Evolutionary conservation across 2,113 vertebrate species (phyloP).

Genomic region (Thermophis baileyi): DNA sequence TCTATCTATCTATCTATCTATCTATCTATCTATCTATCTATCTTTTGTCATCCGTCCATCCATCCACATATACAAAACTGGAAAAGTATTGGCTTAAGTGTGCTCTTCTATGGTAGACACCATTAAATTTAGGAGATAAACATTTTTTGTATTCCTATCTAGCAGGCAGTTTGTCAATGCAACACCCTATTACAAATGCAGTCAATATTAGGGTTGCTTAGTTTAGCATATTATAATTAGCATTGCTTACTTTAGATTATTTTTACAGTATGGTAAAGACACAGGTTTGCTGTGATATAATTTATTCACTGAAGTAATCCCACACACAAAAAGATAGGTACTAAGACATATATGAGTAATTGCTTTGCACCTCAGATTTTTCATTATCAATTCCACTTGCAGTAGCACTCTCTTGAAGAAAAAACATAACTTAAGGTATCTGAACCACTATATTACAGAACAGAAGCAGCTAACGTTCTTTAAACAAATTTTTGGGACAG

Average conservation of each 20-base stretch:
- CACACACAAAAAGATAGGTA: not conserved
- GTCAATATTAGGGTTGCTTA: not conserved
- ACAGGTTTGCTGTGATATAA: not conserved
- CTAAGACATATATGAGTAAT: not conserved
- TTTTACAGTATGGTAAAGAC: not conserved
- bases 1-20: too few species aligned
- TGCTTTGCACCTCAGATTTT: not conserved
- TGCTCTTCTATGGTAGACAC: not conserved
- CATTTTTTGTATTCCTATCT: not conserved
- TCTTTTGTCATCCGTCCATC: not conserved
- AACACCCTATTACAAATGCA: not conserved
- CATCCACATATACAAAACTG: not conserved
- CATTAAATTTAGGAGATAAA: not conserved
- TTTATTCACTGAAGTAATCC: not conserved
- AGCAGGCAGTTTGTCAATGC: not conserved
- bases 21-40: too few species aligned
- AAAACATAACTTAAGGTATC: not conserved
- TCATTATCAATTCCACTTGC: not conserved
- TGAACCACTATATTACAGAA: not conserved
- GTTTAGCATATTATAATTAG: not conserved
- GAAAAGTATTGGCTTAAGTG: not conserved
- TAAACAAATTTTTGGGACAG: not conserved
- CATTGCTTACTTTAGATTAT: not conserved
- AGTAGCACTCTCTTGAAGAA: not conserved
- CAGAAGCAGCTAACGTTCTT: not conserved